A percentile compares a stretch with the other conserved stretches of the same genome.
Evolutionary conservation across 2,888 invertebrate species (phyloP).

Genomic region (Nebria brevicollis): DNA sequence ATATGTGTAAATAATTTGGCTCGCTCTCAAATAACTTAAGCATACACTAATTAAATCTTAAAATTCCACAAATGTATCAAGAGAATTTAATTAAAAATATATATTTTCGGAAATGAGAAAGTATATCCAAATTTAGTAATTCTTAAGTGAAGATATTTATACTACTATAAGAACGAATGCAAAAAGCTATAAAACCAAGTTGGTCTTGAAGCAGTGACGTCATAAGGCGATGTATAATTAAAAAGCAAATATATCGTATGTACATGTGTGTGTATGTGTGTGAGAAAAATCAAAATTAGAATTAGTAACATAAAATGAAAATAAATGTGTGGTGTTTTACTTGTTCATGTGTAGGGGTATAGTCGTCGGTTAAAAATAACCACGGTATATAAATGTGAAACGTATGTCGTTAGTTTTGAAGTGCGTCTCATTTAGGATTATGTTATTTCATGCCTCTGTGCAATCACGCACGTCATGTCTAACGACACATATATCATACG

Average conservation of each 20-base stretch:
- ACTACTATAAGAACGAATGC: background rate
- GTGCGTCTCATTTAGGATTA: constrained; percentile 47
- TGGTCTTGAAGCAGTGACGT: constrained; percentile 56
- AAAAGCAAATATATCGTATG: constrained; percentile 41
- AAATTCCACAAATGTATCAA: background rate
- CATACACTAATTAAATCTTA: constrained; percentile 2
- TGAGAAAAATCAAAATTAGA: constrained; percentile 58
- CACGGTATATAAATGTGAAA: constrained; percentile 16
- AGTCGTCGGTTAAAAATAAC: constrained; percentile 58
- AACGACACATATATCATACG: constrained; percentile 39
- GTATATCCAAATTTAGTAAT: too few relatives aligned
- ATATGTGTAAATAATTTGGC: background rate
- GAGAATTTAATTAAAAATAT: background rate
- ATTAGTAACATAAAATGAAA: constrained; percentile 60
- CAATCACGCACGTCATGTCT: constrained; percentile 37
- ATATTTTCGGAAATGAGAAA: background rate
- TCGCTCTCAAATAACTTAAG: background rate
- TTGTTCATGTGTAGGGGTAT: constrained; percentile 52
- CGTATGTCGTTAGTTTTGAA: constrained; percentile 47
- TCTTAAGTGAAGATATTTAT: too few relatives aligned
- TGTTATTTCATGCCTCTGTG: constrained; percentile 42
- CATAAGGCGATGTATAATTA: constrained; percentile 56
- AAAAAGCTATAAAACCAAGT: constrained; percentile 47
- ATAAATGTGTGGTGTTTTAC: constrained; percentile 54
- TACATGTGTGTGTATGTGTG: constrained; percentile 49